Conservation (phyloP, 2,113 vertebrate species). For the Macquaria ambigua region DNA sequence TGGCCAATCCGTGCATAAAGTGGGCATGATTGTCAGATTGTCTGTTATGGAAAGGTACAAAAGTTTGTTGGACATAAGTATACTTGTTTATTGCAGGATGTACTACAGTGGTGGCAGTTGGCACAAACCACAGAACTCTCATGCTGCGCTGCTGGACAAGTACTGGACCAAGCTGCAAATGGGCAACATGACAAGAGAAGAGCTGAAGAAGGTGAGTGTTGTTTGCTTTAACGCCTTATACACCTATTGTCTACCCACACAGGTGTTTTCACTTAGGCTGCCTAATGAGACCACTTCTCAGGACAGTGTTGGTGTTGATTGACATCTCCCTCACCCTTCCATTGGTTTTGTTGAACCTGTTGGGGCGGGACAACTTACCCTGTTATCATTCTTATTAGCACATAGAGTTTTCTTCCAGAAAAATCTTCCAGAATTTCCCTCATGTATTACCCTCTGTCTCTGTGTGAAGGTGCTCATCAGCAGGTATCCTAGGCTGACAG, state of each 20-base stretch:
- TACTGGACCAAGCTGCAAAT: constrained; percentile 95
- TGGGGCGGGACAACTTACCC: not conserved
- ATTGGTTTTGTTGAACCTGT: not conserved
- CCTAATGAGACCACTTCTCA: not conserved
- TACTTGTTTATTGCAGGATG: constrained; percentile 80
- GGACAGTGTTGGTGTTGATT: not conserved
- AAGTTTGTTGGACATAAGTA: not conserved
- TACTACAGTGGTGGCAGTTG: constrained; percentile 89
- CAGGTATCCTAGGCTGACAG: constrained; percentile 84
- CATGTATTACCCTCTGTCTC: not conserved
- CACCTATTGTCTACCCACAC: not conserved
- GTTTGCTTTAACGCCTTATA: not conserved
- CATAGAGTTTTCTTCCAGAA: too few relatives aligned
- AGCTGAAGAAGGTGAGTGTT: constrained; percentile 90
- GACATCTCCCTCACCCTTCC: not conserved
- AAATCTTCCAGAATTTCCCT: not conserved
- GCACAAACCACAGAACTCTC: constrained; percentile 91
- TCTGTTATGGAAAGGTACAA: too few relatives aligned
- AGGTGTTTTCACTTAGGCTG: not conserved
- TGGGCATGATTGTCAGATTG: not conserved
- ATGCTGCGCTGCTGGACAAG: constrained; percentile 93
- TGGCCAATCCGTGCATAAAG: not conserved
- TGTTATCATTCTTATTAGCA: not conserved
- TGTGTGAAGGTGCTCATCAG: constrained; percentile 87
- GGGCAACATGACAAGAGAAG: constrained; percentile 89